These are phyloP conservation scores for Botia almorhae DNA, from an alignment of 2,797 vertebrate species.

Conservation along the genomic window DNA sequence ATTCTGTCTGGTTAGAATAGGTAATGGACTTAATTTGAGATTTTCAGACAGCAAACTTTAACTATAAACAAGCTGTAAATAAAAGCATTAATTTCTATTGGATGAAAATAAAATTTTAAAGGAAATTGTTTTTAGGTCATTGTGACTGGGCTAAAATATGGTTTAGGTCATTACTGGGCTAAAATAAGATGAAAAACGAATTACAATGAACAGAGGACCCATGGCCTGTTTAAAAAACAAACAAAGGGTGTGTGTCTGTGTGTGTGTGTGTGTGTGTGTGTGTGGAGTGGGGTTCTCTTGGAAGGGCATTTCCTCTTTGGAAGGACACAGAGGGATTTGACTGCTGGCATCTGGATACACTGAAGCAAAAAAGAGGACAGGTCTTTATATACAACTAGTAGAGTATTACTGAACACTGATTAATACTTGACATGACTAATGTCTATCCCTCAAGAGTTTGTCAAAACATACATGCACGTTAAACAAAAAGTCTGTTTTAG, in stretches of 20 bases:
- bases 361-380: constrained; percentile 24
- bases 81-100: neutral
- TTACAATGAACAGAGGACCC: constrained; percentile 11
- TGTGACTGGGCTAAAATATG: constrained; percentile 34
- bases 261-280: neutral
- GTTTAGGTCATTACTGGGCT: constrained; percentile 29
- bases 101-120: constrained; percentile 8
- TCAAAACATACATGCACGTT: neutral
- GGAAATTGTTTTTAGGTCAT: constrained; percentile 30
- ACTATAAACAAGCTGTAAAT: neutral
- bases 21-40: neutral
- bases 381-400: neutral
- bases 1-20: neutral
- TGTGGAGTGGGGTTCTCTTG: constrained; percentile 28
- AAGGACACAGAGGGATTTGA: constrained; percentile 50
- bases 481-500: neutral
- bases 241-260: constrained; percentile 24
- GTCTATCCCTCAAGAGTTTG: neutral
- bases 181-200: constrained; percentile 19
- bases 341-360: constrained; percentile 32
- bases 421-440: neutral
- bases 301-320: constrained; percentile 52
- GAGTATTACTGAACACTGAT: constrained; percentile 17
- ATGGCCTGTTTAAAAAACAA: constrained; percentile 31
- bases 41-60: neutral